These are phyloP conservation scores for Netelia fuscicornis DNA, from an alignment of 2,888 invertebrate species.

Conservation along the genomic window DNA sequence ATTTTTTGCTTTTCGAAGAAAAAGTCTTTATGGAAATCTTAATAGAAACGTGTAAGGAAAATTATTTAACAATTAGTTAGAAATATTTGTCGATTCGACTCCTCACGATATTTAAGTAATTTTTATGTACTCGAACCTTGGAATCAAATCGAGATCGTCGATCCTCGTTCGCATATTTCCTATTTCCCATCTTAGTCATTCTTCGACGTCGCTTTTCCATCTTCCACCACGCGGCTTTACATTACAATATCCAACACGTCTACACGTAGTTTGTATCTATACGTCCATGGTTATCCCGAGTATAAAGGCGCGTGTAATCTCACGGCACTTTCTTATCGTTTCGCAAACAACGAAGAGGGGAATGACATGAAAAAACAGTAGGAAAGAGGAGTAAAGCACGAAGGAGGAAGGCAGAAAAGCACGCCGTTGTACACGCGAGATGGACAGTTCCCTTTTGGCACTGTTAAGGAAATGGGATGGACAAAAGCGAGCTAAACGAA, in stretches of 20 bases:
- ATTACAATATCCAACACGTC: not conserved
- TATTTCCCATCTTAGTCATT: not conserved
- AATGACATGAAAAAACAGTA: slow-evolving; percentile 58
- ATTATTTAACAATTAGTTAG: not conserved
- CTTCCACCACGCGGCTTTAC: slow-evolving; percentile 3
- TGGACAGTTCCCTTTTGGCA: not conserved
- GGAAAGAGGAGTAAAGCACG: slow-evolving; percentile 23
- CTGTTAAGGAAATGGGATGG: slow-evolving; percentile 7
- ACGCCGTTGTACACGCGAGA: slow-evolving; percentile 11
- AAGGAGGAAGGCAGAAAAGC: slow-evolving; percentile 26
- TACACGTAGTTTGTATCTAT: slow-evolving; percentile 5
- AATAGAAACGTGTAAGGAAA: not conserved
- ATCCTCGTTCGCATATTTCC: not conserved
- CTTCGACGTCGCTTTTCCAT: not conserved
- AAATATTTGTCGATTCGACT: not conserved
- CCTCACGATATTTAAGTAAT: not conserved
- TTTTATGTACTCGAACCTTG: not conserved
- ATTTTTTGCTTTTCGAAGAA: not conserved
- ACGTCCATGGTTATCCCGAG: slow-evolving; percentile 3
- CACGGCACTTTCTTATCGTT: slow-evolving; percentile 59
- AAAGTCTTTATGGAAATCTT: not conserved
- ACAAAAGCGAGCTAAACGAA: not conserved
- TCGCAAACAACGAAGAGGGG: slow-evolving; percentile 63
- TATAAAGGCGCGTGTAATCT: slow-evolving; percentile 50
- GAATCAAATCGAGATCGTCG: not conserved